A percentile compares a stretch with the other conserved stretches of the same genome.
Evolutionary conservation across 2,888 invertebrate genomes (phyloP).

Genomic region (Bhutanitis thaidina): DNA sequence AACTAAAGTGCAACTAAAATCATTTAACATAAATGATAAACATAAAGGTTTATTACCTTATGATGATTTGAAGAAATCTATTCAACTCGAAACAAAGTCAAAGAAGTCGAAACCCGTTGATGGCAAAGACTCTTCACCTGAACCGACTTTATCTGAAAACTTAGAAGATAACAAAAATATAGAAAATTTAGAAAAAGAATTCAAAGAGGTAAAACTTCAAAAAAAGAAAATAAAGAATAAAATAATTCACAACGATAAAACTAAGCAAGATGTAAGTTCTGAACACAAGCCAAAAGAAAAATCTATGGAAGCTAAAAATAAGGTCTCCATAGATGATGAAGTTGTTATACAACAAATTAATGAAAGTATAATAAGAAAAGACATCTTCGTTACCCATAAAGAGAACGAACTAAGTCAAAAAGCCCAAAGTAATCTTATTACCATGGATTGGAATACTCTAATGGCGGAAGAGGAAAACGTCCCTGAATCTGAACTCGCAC

Average conservation of each 20-base stretch:
- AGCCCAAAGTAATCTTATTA: slow-evolving; percentile 33
- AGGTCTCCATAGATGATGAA: not conserved
- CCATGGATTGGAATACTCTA: slow-evolving; percentile 66
- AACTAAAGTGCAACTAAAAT: not conserved
- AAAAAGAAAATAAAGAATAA: slow-evolving; percentile 55
- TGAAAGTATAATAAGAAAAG: not conserved
- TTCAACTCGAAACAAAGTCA: slow-evolving; percentile 26
- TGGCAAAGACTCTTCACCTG: not conserved
- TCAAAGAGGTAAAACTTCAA: slow-evolving; percentile 31
- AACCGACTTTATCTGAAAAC: not conserved
- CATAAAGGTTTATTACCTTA: not conserved
- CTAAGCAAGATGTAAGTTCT: slow-evolving; percentile 35
- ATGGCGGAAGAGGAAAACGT: slow-evolving; percentile 61
- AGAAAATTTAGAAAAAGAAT: slow-evolving; percentile 6
- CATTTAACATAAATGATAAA: not conserved
- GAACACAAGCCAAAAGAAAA: slow-evolving; percentile 43
- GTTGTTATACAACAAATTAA: slow-evolving; percentile 16
- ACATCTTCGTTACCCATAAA: not conserved
- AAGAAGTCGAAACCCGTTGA: slow-evolving; percentile 13
- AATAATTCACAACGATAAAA: slow-evolving; percentile 40
- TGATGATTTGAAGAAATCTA: slow-evolving; percentile 5
- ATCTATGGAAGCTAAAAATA: slow-evolving; percentile 11
- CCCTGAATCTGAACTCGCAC: slow-evolving; percentile 39
- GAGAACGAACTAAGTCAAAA: slow-evolving; percentile 11
- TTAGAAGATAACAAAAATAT: not conserved